A percentile compares a stretch with the other conserved stretches of the same genome.
Conservation (phyloP, 2,888 invertebrate genomes). For the Nymphalis c-album region DNA sequence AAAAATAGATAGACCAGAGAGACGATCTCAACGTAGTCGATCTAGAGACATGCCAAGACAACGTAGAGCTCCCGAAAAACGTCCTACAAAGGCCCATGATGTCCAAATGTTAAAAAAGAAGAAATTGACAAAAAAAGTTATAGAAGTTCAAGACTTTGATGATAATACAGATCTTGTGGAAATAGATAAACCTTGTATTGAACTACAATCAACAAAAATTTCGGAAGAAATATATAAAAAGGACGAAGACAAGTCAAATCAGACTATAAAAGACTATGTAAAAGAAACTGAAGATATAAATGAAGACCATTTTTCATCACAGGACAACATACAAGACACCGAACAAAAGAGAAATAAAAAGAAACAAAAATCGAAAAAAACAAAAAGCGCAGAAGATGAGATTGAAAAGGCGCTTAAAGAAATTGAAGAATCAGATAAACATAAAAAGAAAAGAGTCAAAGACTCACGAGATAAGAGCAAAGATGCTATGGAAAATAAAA, state of each 20-base stretch:
- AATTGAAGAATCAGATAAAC: slow-evolving; percentile 64
- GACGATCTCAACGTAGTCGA: slow-evolving; percentile 60
- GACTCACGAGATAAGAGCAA: slow-evolving; percentile 52
- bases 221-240: slow-evolving; percentile 22
- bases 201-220: slow-evolving; percentile 9
- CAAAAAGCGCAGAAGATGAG: slow-evolving; percentile 64
- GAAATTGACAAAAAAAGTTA: slow-evolving; percentile 63
- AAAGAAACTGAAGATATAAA: slow-evolving; percentile 42
- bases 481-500: slow-evolving; percentile 39
- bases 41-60: slow-evolving; percentile 70
- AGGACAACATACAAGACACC: slow-evolving; percentile 42
- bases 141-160: slow-evolving; percentile 72
- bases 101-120: slow-evolving; percentile 64
- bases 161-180: slow-evolving; percentile 47
- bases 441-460: slow-evolving; percentile 65
- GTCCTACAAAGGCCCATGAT: slow-evolving; percentile 64
- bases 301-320: slow-evolving; percentile 34
- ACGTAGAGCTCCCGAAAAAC: slow-evolving; percentile 66
- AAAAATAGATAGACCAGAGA: slow-evolving; percentile 44
- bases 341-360: slow-evolving; percentile 65
- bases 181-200: slow-evolving; percentile 23
- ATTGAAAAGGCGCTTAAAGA: slow-evolving; percentile 73
- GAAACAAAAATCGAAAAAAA: slow-evolving; percentile 67
- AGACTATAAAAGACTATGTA: slow-evolving; percentile 45
- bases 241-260: slow-evolving; percentile 21